Evolutionary conservation across 2,888 invertebrate species (phyloP).

Genomic region (Dendrolimus houi): DNA sequence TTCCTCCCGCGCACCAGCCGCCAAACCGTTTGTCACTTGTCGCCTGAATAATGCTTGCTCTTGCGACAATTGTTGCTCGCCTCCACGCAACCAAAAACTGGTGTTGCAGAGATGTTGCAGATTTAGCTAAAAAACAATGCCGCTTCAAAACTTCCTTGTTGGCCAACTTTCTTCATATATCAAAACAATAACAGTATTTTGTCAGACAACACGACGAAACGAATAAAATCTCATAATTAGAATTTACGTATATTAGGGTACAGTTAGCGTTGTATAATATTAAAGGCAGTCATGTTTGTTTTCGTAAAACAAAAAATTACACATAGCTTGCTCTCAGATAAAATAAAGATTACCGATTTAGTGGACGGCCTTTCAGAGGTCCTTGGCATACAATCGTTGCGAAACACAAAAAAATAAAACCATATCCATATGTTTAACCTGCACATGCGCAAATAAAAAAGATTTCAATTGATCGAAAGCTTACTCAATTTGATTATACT

Average conservation of each 20-base stretch:
- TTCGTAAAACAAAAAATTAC: conserved; percentile 39
- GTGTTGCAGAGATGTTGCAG: conserved; percentile 24
- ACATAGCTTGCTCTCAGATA: conserved; percentile 47
- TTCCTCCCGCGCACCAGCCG: conserved; percentile 39
- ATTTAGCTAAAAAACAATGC: conserved; percentile 29
- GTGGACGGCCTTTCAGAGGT: conserved; percentile 61
- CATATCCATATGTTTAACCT: conserved; percentile 22
- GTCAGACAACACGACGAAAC: neutral
- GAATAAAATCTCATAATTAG: neutral
- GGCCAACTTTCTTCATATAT: conserved; percentile 22
- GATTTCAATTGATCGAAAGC: neutral
- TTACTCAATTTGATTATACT: neutral
- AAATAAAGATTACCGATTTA: conserved; percentile 72
- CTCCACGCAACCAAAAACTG: conserved; percentile 23
- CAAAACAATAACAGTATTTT: conserved; percentile 16
- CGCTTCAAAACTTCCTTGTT: conserved; percentile 29
- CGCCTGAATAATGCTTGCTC: conserved; percentile 35
- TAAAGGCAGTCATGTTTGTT: conserved; percentile 15
- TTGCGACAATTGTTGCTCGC: conserved; percentile 32
- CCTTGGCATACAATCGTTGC: conserved; percentile 62
- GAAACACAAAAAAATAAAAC: conserved; percentile 52
- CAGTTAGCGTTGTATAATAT: neutral
- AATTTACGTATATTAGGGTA: neutral
- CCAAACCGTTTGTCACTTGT: conserved; percentile 42
- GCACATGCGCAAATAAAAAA: conserved; percentile 16